Conservation (phyloP, 2,888 invertebrate genomes). For the Hylaea fasciaria region DNA sequence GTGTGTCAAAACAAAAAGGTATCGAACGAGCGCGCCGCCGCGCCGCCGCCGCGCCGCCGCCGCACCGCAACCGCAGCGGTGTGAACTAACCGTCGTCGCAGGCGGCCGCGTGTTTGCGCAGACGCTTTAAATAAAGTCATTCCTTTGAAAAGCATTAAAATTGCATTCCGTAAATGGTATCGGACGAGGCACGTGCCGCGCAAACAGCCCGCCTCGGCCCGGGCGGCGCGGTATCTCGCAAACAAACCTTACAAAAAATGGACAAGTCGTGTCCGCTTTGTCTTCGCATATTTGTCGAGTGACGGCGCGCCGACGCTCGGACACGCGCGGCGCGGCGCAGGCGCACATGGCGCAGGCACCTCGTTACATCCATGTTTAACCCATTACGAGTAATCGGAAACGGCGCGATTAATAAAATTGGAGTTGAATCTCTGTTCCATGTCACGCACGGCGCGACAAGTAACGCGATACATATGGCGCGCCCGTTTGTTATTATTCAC, state of each 20-base stretch:
- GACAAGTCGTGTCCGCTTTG: slow-evolving; percentile 14
- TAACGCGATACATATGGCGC: background rate
- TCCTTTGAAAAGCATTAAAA: slow-evolving; percentile 75
- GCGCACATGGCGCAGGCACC: background rate
- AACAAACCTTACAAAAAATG: slow-evolving; percentile 30
- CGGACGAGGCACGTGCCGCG: slow-evolving; percentile 78
- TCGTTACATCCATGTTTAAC: slow-evolving; percentile 29
- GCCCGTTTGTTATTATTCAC: slow-evolving; percentile 4
- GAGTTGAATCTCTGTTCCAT: slow-evolving; percentile 31
- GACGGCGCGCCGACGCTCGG: slow-evolving; percentile 1
- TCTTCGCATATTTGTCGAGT: slow-evolving; percentile 10
- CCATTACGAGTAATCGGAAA: slow-evolving; percentile 43
- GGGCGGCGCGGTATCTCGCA: slow-evolving; percentile 38
- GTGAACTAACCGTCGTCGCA: slow-evolving; percentile 21
- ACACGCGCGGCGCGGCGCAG: too few relatives aligned
- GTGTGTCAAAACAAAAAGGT: background rate
- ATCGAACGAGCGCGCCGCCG: too few relatives aligned
- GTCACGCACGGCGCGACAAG: slow-evolving; percentile 1
- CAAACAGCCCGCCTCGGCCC: slow-evolving; percentile 50
- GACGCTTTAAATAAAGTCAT: slow-evolving; percentile 59
- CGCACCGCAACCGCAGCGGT: too few relatives aligned
- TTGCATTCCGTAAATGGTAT: slow-evolving; percentile 77
- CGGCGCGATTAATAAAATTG: slow-evolving; percentile 30
- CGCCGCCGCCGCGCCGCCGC: background rate
- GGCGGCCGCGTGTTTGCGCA: slow-evolving; percentile 45